These are phyloP conservation scores for Notarius quadriscutis DNA, from an alignment of 2,113 vertebrate genomes.

Conservation along the genomic window DNA sequence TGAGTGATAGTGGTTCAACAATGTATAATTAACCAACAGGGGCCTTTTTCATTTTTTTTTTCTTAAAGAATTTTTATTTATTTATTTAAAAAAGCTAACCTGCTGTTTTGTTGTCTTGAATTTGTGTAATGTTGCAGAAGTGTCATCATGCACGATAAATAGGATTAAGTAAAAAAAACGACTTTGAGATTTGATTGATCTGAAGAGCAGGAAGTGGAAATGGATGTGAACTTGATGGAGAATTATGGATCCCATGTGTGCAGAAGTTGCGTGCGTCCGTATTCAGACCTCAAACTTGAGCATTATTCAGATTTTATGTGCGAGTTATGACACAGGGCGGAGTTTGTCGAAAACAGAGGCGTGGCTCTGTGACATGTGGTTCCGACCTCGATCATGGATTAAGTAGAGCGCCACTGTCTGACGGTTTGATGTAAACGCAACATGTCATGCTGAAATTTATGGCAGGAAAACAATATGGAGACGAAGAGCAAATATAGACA, in stretches of 20 bases:
- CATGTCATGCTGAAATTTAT: neutral
- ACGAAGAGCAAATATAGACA: neutral
- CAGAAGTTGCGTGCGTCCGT: neutral
- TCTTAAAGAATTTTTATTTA: too few relatives aligned
- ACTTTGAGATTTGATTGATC: constrained; percentile 55
- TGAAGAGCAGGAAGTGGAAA: constrained; percentile 52
- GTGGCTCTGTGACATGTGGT: too few relatives aligned
- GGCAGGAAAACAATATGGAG: neutral
- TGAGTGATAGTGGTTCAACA: constrained; percentile 64
- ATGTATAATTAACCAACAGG: constrained; percentile 63
- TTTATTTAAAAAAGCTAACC: neutral
- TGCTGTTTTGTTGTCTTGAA: neutral
- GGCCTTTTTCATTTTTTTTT: constrained; percentile 49
- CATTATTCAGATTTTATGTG: neutral
- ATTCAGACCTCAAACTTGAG: neutral
- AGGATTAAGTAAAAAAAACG: constrained; percentile 50
- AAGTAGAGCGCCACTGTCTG: neutral
- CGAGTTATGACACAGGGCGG: neutral
- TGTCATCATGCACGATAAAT: constrained; percentile 67
- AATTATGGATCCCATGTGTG: neutral
- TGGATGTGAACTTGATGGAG: constrained; percentile 59
- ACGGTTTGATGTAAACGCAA: too few relatives aligned
- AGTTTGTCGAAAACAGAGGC: neutral
- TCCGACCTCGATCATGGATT: neutral
- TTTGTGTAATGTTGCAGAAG: constrained; percentile 55